A percentile compares a stretch with the other conserved stretches of the same genome.
Conservation (phyloP, 2,797 vertebrate genomes). For the Takifugu rubripes region DNA sequence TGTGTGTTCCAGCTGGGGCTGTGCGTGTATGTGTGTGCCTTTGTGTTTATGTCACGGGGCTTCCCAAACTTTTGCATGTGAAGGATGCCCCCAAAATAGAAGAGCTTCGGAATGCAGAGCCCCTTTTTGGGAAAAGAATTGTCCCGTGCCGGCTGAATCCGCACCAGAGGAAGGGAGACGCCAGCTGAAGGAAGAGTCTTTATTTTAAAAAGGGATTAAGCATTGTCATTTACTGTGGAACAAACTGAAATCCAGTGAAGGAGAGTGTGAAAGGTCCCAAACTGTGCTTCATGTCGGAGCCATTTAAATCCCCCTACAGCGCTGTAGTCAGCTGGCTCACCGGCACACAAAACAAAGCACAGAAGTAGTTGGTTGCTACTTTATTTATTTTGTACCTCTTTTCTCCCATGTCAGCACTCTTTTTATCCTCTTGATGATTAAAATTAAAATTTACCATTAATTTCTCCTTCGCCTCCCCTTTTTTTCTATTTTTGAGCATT, state of each 20-base stretch:
- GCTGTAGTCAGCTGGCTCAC: conserved; percentile 36
- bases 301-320: conserved; percentile 39
- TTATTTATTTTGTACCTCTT: conserved; percentile 1
- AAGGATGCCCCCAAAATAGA: conserved; percentile 44
- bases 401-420: not conserved
- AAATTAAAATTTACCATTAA: not conserved
- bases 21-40: conserved; percentile 30
- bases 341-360: conserved; percentile 29
- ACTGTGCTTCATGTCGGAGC: conserved; percentile 23
- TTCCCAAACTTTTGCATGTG: conserved; percentile 63
- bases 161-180: not conserved
- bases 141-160: conserved; percentile 9
- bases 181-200: not conserved
- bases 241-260: not conserved
- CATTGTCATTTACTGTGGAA: conserved; percentile 1
- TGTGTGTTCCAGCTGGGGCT: conserved; percentile 71
- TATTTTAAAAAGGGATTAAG: not conserved
- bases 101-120: conserved; percentile 6
- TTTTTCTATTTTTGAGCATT: not conserved
- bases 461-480: not conserved
- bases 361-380: conserved; percentile 15
- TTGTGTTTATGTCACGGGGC: conserved; percentile 56
- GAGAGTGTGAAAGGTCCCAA: conserved; percentile 8
- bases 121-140: conserved; percentile 16
- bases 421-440: not conserved